These are phyloP conservation scores for Leptinotarsa defecta DNA, from an alignment of 1,140 invertebrate genomes.

Conservation along the genomic window DNA sequence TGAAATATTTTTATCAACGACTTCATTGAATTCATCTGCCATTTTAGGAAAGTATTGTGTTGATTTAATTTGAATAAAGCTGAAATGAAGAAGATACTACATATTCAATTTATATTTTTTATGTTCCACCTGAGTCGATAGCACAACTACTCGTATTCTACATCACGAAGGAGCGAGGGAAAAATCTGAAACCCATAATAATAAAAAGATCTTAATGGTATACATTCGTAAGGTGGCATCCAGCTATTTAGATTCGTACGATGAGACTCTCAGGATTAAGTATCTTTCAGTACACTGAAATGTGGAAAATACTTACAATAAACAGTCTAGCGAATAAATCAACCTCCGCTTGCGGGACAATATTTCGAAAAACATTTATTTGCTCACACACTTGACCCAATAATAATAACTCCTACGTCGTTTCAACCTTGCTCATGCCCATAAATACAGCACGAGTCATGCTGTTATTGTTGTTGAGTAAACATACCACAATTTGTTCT, in stretches of 20 bases:
- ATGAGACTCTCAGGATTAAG: not conserved
- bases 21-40: too few species aligned
- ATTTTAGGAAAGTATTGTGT: too few species aligned
- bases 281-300: not conserved
- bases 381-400: constrained; percentile 11
- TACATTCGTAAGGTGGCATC: not conserved
- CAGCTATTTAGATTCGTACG: not conserved
- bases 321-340: not conserved
- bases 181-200: not conserved
- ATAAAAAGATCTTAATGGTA: not conserved
- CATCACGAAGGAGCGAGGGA: too few species aligned
- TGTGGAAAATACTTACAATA: not conserved
- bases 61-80: too few species aligned
- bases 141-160: too few species aligned
- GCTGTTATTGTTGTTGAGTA: constrained; percentile 9
- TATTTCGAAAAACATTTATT: constrained; percentile 2
- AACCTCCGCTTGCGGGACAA: not conserved
- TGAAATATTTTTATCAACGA: too few species aligned
- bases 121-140: too few species aligned
- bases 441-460: constrained; percentile 8
- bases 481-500: not conserved
- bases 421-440: constrained; percentile 12
- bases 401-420: constrained; percentile 5
- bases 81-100: too few species aligned
- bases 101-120: too few species aligned